Base-by-base conservation (phyloP, 2,797 vertebrate genomes). In the Botia almorhae region DNA sequence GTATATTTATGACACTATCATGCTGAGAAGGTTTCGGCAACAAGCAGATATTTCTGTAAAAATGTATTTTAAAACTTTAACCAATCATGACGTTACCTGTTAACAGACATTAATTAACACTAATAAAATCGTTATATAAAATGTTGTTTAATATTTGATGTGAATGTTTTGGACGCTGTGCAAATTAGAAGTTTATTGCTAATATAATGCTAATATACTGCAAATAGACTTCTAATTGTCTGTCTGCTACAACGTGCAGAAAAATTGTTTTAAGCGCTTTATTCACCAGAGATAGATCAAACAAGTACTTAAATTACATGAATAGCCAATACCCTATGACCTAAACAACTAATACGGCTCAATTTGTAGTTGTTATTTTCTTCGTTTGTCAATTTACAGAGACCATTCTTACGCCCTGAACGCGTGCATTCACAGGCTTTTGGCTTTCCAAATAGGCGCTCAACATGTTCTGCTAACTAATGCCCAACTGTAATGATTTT, bases 401-500 rank as follows among this genome's bases (percentile, higher is more conserved):
- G 68, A 17, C 71, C 23, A 36, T 23, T 56, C 50, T 67, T 26
- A 56, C 82, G 33, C 84, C 86, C 84, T 2, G 76, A 58, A 11
- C 84, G 82, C 12, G 74, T 76, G 85, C 86, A 82, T 94, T 94
- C 93, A 94, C 89, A 89, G 91, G 82, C 29, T 16, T 77, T 89
- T 61, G 14, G 58, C 23, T 61, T 23, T 61, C 60, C 33, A 61
- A 61, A 61, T 29, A 61, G 12, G 23, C 60, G 60, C 87, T 91
- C 71, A 91, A 90, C 90, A 88, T 87, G 89, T 89, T 84, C 85
- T 61, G 88, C 76, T 82, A 89, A 87, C 87, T 92, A 67, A 86
- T 91, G 88, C 89, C 87, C 92, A 87, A 87, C 89, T 88, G 75
- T 91, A 91, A 89, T 93, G 90, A 93, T 92, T 92, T 93, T 93